Base-by-base conservation (phyloP, 2,797 vertebrate genomes). In the Masticophis lateralis region DNA sequence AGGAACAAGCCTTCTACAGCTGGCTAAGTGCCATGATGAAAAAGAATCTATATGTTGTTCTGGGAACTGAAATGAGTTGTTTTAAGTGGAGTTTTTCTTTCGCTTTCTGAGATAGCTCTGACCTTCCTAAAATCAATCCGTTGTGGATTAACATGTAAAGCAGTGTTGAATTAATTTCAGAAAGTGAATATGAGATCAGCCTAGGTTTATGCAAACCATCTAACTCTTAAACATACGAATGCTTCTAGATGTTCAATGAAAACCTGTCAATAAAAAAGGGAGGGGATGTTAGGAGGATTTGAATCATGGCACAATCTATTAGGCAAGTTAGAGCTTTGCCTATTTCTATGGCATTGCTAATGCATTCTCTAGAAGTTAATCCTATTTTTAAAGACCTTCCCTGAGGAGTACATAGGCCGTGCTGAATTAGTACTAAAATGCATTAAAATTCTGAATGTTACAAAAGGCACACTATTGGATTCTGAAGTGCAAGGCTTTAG, bases 361-460 rank as follows among this genome's bases (percentile, higher is more conserved):
- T 98, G 97, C 98, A 98, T 98, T 98, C 98, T 98, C 97, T 95
- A 98, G 96, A 98, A 98, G 98, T 97, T 98, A 98, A 98, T 99
- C 98, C 98, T 96, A 98, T 98, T 98, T 98, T 98, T 97, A 98
- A 98, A 98, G 98, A 97, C 96, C 96, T 97, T 98, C 97, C 97
- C 95, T 91, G 94, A 98, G 98, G 95, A 96, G 97, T 97, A 96
- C 97, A 96, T 94, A 96, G 98, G 97, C 97, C 96, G 92, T 97
- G 96, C 96, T 88, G 96, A 98, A 98, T 96, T 96, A 95, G 97
- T 97, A 97, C 97, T 96, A 94, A 96, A 98, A 95, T 94, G 98
- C 98, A 98, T 98, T 98, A 98, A 96, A 98, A 98, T 98, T 98
- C 98, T 98, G 97, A 97, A 98, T 97, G 97, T 97, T 97, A 90